These are phyloP conservation scores for Eriosoma lanigerum DNA, from an alignment of 1,140 invertebrate genomes.

Conservation along the genomic window DNA sequence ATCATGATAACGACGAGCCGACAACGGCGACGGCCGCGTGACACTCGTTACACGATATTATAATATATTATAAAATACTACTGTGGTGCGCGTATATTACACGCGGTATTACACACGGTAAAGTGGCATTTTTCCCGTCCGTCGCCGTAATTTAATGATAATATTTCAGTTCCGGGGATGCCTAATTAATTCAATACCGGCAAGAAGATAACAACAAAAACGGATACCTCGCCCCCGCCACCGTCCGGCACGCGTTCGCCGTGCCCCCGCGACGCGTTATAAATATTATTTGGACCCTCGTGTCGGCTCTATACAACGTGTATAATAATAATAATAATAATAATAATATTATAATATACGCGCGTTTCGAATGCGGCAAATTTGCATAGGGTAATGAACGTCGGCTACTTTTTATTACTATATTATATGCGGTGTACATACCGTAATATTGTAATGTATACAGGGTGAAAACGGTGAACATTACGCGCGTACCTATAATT, in stretches of 20 bases:
- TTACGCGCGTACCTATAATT: too few relatives aligned
- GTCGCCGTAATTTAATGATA: slow-evolving; percentile 46
- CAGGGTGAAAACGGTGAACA: too few relatives aligned
- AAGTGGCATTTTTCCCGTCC: slow-evolving; percentile 19
- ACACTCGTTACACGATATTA: too few relatives aligned
- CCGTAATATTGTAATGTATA: too few relatives aligned
- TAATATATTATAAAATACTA: too few relatives aligned
- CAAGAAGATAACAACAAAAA: slow-evolving; percentile 51
- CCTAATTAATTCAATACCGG: slow-evolving; percentile 51
- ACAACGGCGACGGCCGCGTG: background rate
- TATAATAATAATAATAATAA: too few relatives aligned
- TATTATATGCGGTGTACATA: too few relatives aligned
- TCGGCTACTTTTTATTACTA: slow-evolving; percentile 39
- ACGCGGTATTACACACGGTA: background rate
- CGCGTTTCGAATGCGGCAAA: slow-evolving; percentile 12
- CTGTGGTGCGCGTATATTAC: background rate
- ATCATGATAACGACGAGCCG: background rate
- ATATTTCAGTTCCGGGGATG: slow-evolving; percentile 39
- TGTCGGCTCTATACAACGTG: background rate
- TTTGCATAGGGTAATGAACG: slow-evolving; percentile 51
- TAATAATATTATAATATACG: too few relatives aligned
- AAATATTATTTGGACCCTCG: slow-evolving; percentile 50
- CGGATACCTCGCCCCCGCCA: slow-evolving; percentile 14
- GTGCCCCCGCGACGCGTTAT: background rate
- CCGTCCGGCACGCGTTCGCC: too few relatives aligned